phyloP scores from a whole-genome alignment of 1,140 invertebrate genomes.

The Drosophila nebulosa region DNA sequence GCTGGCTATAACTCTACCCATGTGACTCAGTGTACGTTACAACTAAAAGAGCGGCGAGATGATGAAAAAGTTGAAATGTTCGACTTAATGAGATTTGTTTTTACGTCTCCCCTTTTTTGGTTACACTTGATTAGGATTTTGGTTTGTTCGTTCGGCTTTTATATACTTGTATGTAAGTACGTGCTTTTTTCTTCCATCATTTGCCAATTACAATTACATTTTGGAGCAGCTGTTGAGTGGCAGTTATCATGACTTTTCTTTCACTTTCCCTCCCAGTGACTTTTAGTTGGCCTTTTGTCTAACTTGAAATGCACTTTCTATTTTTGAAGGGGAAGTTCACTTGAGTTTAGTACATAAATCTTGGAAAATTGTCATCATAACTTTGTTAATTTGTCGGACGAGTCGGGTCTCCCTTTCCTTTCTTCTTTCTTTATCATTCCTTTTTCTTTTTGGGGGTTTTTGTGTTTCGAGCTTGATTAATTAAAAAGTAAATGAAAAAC shows the following conservation, averaged over 20 bases:
- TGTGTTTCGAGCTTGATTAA: neutral
- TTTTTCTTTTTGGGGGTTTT: neutral
- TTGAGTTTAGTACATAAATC: conserved; percentile 20
- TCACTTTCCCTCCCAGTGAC: conserved; percentile 45
- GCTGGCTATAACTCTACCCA: conserved; percentile 13
- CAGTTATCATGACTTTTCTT: conserved; percentile 41
- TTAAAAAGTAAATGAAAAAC: conserved; percentile 2
- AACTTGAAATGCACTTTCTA: conserved; percentile 27
- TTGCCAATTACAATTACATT: conserved; percentile 72
- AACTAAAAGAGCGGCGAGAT: neutral
- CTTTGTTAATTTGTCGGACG: conserved; percentile 17
- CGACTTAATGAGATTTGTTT: conserved; percentile 32
- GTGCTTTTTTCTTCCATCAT: conserved; percentile 5
- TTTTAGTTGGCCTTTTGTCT: conserved; percentile 24
- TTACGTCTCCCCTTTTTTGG: conserved; percentile 18
- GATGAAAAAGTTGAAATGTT: conserved; percentile 16
- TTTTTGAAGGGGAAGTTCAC: conserved; percentile 14
- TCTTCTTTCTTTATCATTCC: neutral
- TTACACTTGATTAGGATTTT: conserved; percentile 71
- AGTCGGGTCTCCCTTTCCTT: conserved; percentile 3
- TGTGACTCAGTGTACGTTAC: conserved; percentile 27
- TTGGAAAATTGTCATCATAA: conserved; percentile 27
- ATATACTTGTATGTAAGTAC: neutral
- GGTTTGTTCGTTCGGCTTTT: neutral
- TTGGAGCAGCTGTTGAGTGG: conserved; percentile 55